phyloP scores from a whole-genome alignment of 2,113 vertebrate genomes.

The Phyllopteryx taeniolatus region DNA sequence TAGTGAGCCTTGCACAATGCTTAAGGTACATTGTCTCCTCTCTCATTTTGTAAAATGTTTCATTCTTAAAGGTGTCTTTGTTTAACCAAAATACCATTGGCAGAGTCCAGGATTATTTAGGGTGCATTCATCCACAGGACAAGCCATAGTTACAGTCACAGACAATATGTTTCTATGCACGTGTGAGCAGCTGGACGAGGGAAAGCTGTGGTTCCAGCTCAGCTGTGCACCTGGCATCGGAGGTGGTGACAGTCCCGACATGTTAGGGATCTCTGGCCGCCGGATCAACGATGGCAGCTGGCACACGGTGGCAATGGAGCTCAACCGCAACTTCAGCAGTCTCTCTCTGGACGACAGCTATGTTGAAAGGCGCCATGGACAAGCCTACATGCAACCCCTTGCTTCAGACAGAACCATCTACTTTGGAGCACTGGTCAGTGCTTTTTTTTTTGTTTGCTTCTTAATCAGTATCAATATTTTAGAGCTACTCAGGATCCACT shows the following conservation, averaged over 20 bases:
- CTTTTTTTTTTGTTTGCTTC: neutral
- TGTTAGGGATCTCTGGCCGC: conserved; percentile 87
- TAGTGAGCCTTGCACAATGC: conserved; percentile 85
- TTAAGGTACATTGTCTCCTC: conserved; percentile 77
- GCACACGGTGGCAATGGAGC: conserved; percentile 91
- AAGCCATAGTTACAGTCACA: neutral
- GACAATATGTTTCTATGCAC: conserved; percentile 18
- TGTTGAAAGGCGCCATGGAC: conserved; percentile 83
- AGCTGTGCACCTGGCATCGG: conserved; percentile 72
- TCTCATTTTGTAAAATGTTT: neutral
- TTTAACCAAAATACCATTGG: neutral
- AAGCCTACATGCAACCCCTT: conserved; percentile 77
- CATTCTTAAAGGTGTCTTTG: neutral
- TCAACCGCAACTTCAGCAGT: conserved; percentile 91
- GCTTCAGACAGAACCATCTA: conserved; percentile 82
- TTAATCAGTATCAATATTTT: neutral
- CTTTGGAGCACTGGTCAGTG: conserved; percentile 86
- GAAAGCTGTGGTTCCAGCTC: conserved; percentile 92
- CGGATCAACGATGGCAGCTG: conserved; percentile 89
- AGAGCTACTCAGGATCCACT: neutral
- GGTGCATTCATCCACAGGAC: neutral
- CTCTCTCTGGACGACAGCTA: conserved; percentile 92
- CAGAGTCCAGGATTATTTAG: neutral
- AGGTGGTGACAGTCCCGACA: conserved; percentile 67
- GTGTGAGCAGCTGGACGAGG: conserved; percentile 82